Evolutionary conservation across 2,797 vertebrate species (phyloP).

Genomic region (Periparus ater): DNA sequence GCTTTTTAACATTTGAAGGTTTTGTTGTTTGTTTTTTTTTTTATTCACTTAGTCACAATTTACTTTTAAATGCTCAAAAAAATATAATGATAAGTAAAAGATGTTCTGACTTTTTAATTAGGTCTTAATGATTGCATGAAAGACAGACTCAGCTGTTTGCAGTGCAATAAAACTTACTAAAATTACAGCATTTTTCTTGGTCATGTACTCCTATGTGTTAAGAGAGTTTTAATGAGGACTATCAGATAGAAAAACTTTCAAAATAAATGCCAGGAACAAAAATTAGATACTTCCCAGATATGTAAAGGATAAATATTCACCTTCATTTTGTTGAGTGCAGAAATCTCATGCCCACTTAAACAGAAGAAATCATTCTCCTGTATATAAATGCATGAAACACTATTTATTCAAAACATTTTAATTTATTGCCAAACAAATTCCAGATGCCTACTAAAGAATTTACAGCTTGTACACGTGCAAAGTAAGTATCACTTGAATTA

Average conservation of each 20-base stretch:
- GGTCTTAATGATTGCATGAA: constrained; percentile 1
- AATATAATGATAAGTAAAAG: neutral
- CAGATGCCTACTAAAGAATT: neutral
- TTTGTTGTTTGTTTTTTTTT: neutral
- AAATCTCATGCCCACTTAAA: neutral
- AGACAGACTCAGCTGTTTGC: neutral
- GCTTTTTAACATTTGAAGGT: neutral
- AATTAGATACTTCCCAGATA: neutral
- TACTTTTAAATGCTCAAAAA: neutral
- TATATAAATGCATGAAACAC: neutral
- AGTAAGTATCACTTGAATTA: neutral
- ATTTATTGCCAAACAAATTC: neutral
- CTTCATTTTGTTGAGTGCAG: neutral
- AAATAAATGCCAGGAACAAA: neutral
- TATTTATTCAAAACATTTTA: neutral
- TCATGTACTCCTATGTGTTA: neutral
- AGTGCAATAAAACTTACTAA: constrained; percentile 6
- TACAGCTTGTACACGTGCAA: neutral
- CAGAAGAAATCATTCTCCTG: neutral
- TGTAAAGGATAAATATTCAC: neutral
- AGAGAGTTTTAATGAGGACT: neutral
- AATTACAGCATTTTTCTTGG: neutral
- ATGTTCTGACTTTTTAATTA: neutral
- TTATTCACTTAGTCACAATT: neutral
- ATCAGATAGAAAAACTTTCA: neutral